A percentile compares a stretch with the other conserved stretches of the same genome.
Evolutionary conservation across 53 echinoderm and acorn worm genomes (phyloP).

Genomic region (Luidia sarsii): DNA sequence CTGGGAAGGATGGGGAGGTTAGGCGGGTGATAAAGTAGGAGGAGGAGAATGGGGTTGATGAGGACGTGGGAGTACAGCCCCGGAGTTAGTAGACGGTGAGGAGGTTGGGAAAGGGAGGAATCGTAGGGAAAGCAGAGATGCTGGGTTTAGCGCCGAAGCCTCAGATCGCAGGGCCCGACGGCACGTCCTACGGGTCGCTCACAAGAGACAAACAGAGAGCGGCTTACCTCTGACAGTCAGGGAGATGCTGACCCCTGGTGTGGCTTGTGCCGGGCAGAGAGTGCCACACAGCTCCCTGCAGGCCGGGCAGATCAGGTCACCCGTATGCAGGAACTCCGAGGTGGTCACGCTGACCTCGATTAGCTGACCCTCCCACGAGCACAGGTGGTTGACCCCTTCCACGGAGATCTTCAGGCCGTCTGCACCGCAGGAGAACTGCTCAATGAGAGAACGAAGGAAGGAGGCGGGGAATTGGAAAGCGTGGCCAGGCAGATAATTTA

Average conservation of each 20-base stretch:
- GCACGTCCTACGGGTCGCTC: no score
- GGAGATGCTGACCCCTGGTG: neutral
- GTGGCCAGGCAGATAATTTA: no score
- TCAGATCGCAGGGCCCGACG: no score
- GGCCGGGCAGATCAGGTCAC: slow-evolving; percentile 72
- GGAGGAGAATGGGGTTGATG: neutral
- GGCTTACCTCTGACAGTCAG: slow-evolving; percentile 31
- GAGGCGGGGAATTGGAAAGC: no score
- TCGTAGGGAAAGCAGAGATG: no score
- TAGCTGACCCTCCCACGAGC: slow-evolving; percentile 62
- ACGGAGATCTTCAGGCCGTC: slow-evolving; percentile 75
- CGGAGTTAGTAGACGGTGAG: neutral
- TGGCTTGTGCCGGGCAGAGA: slow-evolving; percentile 5
- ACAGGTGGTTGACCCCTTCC: slow-evolving; percentile 66
- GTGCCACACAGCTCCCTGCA: slow-evolving; percentile 79
- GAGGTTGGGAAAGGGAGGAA: no score
- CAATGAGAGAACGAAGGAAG: no score
- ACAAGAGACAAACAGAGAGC: neutral
- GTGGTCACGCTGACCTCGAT: slow-evolving; percentile 63
- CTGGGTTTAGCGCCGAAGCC: no score
- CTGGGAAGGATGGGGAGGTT: no score
- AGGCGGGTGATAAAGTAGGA: neutral
- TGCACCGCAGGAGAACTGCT: slow-evolving; percentile 56
- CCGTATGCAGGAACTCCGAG: slow-evolving; percentile 64
- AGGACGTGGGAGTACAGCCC: neutral